These are phyloP conservation scores for Lamellibrachia satsuma DNA, from an alignment of 2,888 invertebrate genomes.

Conservation along the genomic window DNA sequence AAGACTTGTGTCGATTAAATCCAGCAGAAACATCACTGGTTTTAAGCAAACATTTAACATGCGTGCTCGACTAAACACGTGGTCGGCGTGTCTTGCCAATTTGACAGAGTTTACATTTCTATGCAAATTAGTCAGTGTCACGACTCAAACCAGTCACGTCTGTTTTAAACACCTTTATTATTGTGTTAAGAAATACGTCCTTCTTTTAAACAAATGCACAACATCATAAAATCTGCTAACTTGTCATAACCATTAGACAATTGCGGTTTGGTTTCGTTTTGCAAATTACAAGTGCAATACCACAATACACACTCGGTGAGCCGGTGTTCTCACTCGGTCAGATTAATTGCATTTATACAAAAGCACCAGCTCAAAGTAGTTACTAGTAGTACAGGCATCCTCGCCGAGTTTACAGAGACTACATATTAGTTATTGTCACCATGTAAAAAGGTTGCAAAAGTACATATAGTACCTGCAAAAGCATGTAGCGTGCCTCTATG, in stretches of 20 bases:
- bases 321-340: neutral
- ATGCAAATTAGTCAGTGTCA: no score
- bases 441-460: neutral
- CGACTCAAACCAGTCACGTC: no score
- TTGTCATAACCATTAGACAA: neutral
- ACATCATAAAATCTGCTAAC: neutral
- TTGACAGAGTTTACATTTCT: no score
- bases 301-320: neutral
- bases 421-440: neutral
- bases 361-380: neutral
- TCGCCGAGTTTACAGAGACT: neutral
- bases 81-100: no score
- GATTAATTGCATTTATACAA: neutral
- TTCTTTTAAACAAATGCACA: neutral
- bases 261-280: neutral
- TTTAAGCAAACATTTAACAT: neutral
- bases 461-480: neutral
- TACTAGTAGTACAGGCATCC: neutral
- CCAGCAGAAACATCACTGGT: neutral
- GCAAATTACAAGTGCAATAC: neutral
- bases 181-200: neutral
- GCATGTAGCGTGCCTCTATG: neutral
- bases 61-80: no score
- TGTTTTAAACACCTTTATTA: no score
- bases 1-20: neutral